Evolutionary conservation across 2,113 vertebrate species (phyloP).

Genomic region (Microcebus tavaratra): DNA sequence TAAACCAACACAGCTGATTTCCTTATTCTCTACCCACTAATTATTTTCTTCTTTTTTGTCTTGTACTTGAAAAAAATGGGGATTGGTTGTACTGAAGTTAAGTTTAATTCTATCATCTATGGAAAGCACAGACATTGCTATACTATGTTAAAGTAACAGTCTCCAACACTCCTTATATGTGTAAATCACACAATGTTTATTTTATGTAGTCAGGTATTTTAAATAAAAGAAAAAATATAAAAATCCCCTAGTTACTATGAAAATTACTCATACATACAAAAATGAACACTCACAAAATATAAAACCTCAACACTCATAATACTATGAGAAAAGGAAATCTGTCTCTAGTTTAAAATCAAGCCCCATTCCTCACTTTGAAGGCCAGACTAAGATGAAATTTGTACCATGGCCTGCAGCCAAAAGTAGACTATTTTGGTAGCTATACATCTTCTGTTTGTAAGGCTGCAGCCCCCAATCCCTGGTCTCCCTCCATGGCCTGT

Average conservation of each 20-base stretch:
- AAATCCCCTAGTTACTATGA: background rate
- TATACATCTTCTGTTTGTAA: background rate
- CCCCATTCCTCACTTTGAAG: background rate
- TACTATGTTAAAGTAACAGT: background rate
- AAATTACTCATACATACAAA: conserved; percentile 37
- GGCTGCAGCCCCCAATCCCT: no score
- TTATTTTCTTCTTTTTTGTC: background rate
- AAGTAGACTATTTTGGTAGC: background rate
- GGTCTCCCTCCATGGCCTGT: no score
- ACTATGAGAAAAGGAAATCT: background rate
- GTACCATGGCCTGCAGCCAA: background rate
- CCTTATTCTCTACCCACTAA: background rate
- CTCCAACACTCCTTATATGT: background rate
- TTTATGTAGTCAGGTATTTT: background rate
- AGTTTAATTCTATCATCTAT: background rate
- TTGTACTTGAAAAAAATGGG: background rate
- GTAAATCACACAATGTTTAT: background rate
- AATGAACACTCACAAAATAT: background rate
- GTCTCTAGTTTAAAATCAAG: conserved; percentile 15
- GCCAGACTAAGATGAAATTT: background rate
- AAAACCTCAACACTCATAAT: background rate
- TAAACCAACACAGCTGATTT: background rate
- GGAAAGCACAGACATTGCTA: background rate
- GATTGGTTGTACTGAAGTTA: background rate
- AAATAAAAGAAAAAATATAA: conserved; percentile 35